phyloP scores from a whole-genome alignment of 2,888 invertebrate species.

The Euspilapteryx auroguttella region DNA sequence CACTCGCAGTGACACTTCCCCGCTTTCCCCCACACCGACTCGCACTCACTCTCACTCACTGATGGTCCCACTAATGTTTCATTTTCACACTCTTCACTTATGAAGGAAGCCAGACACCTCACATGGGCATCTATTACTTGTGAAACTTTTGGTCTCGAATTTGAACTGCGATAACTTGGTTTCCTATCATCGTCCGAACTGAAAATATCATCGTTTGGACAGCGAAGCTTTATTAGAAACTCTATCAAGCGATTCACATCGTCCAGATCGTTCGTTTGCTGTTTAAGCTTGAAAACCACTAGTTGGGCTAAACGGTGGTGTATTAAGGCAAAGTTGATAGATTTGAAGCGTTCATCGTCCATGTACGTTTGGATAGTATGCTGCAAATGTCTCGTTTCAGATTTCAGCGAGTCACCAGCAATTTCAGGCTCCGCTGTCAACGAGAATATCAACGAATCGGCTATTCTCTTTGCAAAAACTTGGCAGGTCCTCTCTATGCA shows the following conservation, averaged over 20 bases:
- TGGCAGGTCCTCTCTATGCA: conserved; percentile 50
- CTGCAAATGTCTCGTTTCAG: conserved; percentile 70
- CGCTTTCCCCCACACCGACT: conserved; percentile 59
- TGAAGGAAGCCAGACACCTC: conserved; percentile 40
- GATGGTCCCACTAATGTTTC: conserved; percentile 42
- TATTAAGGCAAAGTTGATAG: conserved; percentile 65
- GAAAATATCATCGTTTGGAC: conserved; percentile 54
- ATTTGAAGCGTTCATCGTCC: conserved; percentile 66
- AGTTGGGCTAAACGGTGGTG: conserved; percentile 68
- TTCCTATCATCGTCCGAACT: conserved; percentile 61
- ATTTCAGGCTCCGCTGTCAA: conserved; percentile 56
- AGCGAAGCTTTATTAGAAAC: conserved; percentile 33
- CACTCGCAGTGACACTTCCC: conserved; percentile 66
- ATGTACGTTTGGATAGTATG: conserved; percentile 69
- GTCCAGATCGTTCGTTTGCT: conserved; percentile 35
- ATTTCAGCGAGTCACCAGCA: conserved; percentile 61
- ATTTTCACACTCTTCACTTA: conserved; percentile 35
- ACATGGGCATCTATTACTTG: conserved; percentile 37
- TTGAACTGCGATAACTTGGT: conserved; percentile 24
- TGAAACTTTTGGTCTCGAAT: conserved; percentile 24
- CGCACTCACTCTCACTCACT: conserved; percentile 59
- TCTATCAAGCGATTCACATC: conserved; percentile 36
- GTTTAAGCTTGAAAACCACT: conserved; percentile 61
- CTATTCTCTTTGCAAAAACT: conserved; percentile 72
- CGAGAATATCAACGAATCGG: conserved; percentile 63